These are phyloP conservation scores for Carlito syrichta DNA, from an alignment of 2,113 vertebrate species.

Conservation along the genomic window DNA sequence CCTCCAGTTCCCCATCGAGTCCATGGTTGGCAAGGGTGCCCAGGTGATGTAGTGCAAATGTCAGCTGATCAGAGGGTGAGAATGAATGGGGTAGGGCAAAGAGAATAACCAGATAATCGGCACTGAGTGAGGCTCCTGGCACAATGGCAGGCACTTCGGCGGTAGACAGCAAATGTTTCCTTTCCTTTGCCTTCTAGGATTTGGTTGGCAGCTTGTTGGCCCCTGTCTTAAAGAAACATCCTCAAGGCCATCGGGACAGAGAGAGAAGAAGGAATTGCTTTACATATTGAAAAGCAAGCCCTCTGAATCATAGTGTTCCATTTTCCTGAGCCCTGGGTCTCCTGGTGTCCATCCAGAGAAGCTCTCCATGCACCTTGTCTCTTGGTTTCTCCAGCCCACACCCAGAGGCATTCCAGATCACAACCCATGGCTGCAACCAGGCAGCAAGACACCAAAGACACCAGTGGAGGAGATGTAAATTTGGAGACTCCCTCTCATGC, in stretches of 20 bases:
- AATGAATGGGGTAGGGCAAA: background rate
- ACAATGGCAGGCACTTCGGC: background rate
- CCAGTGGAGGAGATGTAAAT: background rate
- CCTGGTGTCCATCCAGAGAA: background rate
- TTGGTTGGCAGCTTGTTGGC: background rate
- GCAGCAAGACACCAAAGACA: too few relatives aligned
- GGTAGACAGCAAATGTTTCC: background rate
- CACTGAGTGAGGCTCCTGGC: background rate
- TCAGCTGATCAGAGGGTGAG: background rate
- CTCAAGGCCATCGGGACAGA: background rate
- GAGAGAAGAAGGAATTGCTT: background rate
- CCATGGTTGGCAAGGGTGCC: background rate
- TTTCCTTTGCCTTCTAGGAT: background rate
- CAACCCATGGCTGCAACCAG: background rate
- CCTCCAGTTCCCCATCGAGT: rapidly evolving
- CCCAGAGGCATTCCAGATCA: background rate
- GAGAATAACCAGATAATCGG: background rate
- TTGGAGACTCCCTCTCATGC: background rate
- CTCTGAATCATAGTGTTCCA: background rate
- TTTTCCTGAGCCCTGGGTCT: background rate
- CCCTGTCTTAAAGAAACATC: background rate
- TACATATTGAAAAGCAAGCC: background rate
- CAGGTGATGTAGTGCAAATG: too few relatives aligned
- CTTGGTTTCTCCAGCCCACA: background rate
- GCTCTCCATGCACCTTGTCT: too few relatives aligned